Percentiles rank a stretch among this genome's conserved stretches.
These are phyloP conservation scores for Elgaria multicarinata DNA, from an alignment of 2,113 vertebrate genomes.

Conservation along the genomic window DNA sequence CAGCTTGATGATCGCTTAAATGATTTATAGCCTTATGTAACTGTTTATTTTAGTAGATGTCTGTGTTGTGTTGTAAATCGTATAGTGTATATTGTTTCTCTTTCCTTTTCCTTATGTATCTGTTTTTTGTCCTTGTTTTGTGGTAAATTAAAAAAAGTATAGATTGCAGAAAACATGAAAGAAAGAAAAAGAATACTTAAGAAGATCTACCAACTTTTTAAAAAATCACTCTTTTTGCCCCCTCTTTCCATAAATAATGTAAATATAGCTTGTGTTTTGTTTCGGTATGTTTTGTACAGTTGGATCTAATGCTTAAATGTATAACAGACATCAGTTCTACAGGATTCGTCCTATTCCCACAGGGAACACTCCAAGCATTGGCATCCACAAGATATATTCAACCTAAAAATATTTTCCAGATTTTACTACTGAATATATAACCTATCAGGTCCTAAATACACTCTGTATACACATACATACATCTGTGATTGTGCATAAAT, in stretches of 20 bases:
- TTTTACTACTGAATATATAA: background rate
- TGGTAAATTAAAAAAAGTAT: too few species aligned
- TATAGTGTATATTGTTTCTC: too few species aligned
- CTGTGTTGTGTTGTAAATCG: too few species aligned
- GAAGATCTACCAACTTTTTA: background rate
- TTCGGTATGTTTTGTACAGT: background rate
- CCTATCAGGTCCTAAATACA: background rate
- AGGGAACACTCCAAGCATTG: background rate
- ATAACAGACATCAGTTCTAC: background rate
- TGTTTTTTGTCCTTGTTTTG: too few species aligned
- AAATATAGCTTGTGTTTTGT: background rate
- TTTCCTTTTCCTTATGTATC: too few species aligned
- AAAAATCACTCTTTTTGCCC: background rate
- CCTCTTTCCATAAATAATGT: constrained; percentile 3
- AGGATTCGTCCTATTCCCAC: background rate
- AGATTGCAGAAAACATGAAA: too few species aligned
- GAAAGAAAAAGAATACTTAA: background rate
- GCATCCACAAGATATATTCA: background rate
- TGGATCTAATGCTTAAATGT: background rate
- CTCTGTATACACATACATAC: background rate
- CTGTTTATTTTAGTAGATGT: too few species aligned
- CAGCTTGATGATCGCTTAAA: too few species aligned
- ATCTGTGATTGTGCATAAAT: background rate
- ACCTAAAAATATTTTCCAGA: background rate
- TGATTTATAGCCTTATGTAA: too few species aligned